Evolutionary conservation across 2,888 invertebrate species (phyloP), one percentile per base, ranked within the genome.

Genomic region (Mythimna vitellina): DNA sequence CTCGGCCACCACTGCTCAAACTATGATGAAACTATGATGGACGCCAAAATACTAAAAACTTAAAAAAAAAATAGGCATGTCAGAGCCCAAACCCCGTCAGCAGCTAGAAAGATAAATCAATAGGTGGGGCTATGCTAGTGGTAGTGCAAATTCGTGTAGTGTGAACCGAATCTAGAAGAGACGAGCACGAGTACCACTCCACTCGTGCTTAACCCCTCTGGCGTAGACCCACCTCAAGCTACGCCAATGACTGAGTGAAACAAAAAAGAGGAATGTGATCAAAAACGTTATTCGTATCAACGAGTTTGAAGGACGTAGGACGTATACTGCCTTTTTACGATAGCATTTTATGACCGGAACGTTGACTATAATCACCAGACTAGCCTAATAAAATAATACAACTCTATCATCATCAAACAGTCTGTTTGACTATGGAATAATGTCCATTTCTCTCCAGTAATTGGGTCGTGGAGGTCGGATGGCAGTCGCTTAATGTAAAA

Each of bases 361-460:
- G 25, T 78, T 32, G 8, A n/a, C 70, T 32, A 61, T 51, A n/a
- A 51, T 51, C 49, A 38, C 49, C 54, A 62, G 42, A 71, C 61
- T 38, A 29, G 12, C 72, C 54, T 71, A 42, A 61, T 62, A 78
- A 74, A 74, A 71, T 78, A 56, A 32, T 35, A 35, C 20, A 62
- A 57, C 62, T 38, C 14, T 35, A 72, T 78, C 20, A 58, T 53
- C 22, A 53, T 61, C 12, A 72, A 79, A 35, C 35, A 20, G 25
- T 42, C 58, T 49, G 32, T 64, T 57, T 58, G 9, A 35, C n/a
- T 32, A 38, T 64, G 54, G 20, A 54, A 73, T 60, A 62, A 49
- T 78, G 46, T 51, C 38, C 17, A 49, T 64, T n/a, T 64, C 22
- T 1, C 6, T n/a, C 12, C 25, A 32, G 49, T 64, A 80, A 76